These are phyloP conservation scores for Rhamnusium bicolor DNA, from an alignment of 2,888 invertebrate genomes.

Conservation along the genomic window DNA sequence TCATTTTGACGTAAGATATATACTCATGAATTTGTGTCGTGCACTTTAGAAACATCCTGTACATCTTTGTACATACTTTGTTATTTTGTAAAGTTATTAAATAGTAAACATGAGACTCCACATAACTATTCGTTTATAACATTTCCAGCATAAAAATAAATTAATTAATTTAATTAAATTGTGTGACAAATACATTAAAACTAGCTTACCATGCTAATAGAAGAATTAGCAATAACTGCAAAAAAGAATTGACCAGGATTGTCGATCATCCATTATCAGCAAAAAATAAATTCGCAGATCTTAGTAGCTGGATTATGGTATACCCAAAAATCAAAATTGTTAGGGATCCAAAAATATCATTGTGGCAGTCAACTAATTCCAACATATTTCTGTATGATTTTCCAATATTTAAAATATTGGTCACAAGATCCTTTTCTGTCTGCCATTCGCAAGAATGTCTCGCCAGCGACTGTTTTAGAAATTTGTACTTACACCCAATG, in stretches of 20 bases:
- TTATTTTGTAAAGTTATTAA: too few species aligned
- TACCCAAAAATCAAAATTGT: conserved; percentile 23
- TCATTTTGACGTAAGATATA: too few species aligned
- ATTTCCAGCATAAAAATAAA: too few species aligned
- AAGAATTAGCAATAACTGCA: background rate
- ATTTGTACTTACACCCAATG: conserved; percentile 12
- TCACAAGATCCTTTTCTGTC: conserved; percentile 22
- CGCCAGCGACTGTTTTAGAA: conserved; percentile 10
- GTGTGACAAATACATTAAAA: too few species aligned
- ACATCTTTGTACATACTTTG: too few species aligned
- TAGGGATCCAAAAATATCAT: conserved; percentile 21
- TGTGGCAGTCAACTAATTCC: conserved; percentile 12
- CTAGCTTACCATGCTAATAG: conserved; percentile 11
- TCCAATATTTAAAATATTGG: conserved; percentile 13
- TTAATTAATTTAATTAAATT: too few species aligned
- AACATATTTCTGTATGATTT: background rate
- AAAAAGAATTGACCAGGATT: background rate
- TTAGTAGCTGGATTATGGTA: conserved; percentile 25
- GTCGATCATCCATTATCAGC: background rate
- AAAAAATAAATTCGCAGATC: conserved; percentile 21
- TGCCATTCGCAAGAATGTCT: background rate
- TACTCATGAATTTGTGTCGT: too few species aligned
- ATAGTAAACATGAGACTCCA: too few species aligned
- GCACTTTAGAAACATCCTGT: too few species aligned
- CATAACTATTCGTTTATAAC: too few species aligned